phyloP scores from a whole-genome alignment of 1,140 invertebrate species.

The Drosophila repleta region DNA sequence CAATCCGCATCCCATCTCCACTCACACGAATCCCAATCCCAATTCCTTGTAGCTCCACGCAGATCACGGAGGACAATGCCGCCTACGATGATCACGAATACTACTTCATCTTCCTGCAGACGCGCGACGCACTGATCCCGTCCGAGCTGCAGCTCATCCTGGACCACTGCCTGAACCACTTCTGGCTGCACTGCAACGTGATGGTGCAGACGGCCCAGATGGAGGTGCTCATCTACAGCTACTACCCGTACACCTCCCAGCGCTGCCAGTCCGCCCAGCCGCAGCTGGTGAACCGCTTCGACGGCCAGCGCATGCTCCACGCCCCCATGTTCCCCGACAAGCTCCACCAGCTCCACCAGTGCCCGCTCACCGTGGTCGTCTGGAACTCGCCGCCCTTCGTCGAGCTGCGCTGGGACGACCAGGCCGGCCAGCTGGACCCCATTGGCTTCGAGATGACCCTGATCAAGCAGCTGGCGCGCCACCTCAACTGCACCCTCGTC shows the following conservation, averaged over 20 bases:
- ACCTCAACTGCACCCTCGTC: conserved; percentile 55
- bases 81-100: conserved; percentile 63
- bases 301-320: conserved; percentile 43
- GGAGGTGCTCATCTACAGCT: conserved; percentile 69
- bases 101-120: conserved; percentile 75
- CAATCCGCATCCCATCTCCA: neutral
- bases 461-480: conserved; percentile 44
- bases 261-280: conserved; percentile 48
- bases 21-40: neutral
- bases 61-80: conserved; percentile 47
- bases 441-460: conserved; percentile 66
- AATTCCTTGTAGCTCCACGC: conserved; percentile 29
- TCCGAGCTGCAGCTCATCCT: conserved; percentile 54
- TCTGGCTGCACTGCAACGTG: conserved; percentile 73
- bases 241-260: conserved; percentile 55
- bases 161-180: conserved; percentile 61
- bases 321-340: conserved; percentile 66
- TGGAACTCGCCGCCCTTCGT: conserved; percentile 71
- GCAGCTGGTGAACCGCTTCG: conserved; percentile 57
- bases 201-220: conserved; percentile 68
- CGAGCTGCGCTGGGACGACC: conserved; percentile 11
- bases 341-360: conserved; percentile 59
- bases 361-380: conserved; percentile 51
- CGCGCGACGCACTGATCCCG: conserved; percentile 34
- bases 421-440: neutral